Conservation (phyloP, 2,888 invertebrate species). For the Eupeodes luniger region DNA sequence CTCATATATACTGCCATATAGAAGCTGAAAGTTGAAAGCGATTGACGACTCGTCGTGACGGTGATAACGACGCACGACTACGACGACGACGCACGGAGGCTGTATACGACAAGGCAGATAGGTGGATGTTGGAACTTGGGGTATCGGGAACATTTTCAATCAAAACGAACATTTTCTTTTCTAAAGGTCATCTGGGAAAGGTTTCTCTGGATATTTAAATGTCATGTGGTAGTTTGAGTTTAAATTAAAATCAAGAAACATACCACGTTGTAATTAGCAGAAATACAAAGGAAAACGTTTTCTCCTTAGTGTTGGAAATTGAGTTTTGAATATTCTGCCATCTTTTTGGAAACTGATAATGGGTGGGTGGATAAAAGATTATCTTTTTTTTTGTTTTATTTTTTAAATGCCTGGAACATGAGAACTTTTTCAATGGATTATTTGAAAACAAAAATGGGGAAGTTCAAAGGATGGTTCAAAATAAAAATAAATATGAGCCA, state of each 20-base stretch:
- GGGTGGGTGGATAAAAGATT: neutral
- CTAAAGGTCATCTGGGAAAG: conserved; percentile 67
- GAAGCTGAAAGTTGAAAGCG: conserved; percentile 37
- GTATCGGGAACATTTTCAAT: conserved; percentile 58
- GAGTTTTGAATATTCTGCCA: neutral
- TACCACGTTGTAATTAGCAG: conserved; percentile 50
- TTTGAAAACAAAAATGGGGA: no score
- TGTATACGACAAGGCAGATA: neutral
- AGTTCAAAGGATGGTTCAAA: no score
- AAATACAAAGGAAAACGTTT: neutral
- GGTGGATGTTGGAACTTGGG: conserved; percentile 23
- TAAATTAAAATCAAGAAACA: conserved; percentile 46
- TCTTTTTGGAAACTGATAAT: neutral
- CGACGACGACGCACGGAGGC: neutral
- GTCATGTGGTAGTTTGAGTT: conserved; percentile 50
- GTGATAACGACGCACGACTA: neutral
- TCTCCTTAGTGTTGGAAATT: neutral
- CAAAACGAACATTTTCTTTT: conserved; percentile 59
- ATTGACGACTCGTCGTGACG: conserved; percentile 3
- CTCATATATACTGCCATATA: conserved; percentile 6
- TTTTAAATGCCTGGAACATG: neutral
- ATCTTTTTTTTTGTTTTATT: neutral
- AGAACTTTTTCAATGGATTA: neutral
- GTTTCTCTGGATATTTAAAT: conserved; percentile 45
- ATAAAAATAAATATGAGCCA: no score